phyloP scores from a whole-genome alignment of 2,888 invertebrate genomes.

The Leptinotarsa rubiginosa region DNA sequence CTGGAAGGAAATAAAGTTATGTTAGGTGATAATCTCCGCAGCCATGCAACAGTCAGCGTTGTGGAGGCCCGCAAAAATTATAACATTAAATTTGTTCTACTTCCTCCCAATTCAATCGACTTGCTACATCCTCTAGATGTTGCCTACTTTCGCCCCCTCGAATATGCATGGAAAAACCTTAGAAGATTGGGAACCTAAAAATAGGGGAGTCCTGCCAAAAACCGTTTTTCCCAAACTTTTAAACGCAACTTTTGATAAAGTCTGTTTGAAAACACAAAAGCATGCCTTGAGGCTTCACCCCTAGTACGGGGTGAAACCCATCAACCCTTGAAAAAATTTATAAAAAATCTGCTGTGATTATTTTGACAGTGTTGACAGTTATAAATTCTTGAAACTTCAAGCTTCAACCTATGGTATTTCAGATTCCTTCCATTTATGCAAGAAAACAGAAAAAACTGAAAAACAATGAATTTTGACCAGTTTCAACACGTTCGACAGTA shows the following conservation, averaged over 20 bases:
- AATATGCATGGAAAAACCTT: slow-evolving; percentile 49
- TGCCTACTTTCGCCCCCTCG: slow-evolving; percentile 44
- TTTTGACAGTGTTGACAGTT: too few species aligned
- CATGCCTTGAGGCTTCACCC: too few species aligned
- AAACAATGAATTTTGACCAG: too few species aligned
- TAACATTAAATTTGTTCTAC: slow-evolving; percentile 49
- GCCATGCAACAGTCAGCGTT: slow-evolving; percentile 46
- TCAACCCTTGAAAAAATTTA: too few species aligned
- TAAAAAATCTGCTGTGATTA: too few species aligned
- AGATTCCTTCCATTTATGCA: too few species aligned
- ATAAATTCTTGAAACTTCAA: too few species aligned
- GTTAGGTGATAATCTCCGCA: slow-evolving; percentile 55
- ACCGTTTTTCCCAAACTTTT: slow-evolving; percentile 31
- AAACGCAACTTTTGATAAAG: slow-evolving; percentile 36
- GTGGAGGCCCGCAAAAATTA: slow-evolving; percentile 48
- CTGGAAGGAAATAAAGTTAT: slow-evolving; percentile 49
- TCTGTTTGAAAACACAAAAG: not conserved
- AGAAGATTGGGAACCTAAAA: slow-evolving; percentile 45
- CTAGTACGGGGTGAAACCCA: too few species aligned
- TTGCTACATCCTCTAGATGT: slow-evolving; percentile 46
- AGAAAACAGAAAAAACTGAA: too few species aligned
- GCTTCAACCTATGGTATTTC: too few species aligned
- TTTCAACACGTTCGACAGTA: too few species aligned
- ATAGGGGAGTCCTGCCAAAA: slow-evolving; percentile 35
- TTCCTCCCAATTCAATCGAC: slow-evolving; percentile 44